Evolutionary conservation across 2,888 invertebrate species (phyloP).

Genomic region (Sphecodes monilicornis): DNA sequence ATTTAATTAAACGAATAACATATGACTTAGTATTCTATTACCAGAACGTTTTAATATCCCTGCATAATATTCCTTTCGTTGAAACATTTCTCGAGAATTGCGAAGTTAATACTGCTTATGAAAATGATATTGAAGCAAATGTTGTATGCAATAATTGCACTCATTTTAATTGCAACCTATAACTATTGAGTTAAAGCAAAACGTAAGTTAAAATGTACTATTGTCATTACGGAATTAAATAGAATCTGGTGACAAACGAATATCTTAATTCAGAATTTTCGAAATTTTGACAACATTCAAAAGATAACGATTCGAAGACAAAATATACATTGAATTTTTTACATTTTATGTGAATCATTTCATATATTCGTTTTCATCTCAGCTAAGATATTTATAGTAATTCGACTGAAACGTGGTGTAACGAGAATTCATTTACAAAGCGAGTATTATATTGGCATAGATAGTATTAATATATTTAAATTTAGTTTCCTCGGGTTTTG

Average conservation of each 20-base stretch:
- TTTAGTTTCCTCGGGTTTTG: neutral
- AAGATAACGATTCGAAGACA: neutral
- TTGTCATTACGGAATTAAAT: neutral
- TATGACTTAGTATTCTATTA: neutral
- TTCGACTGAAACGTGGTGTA: neutral
- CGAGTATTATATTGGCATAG: neutral
- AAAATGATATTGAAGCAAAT: neutral
- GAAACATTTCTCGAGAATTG: neutral
- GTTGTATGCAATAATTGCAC: neutral
- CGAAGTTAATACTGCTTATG: neutral
- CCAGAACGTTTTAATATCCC: conserved; percentile 3
- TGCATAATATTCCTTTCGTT: neutral
- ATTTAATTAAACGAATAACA: neutral
- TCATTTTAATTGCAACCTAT: neutral
- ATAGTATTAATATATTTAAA: neutral
- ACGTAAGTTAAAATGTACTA: neutral
- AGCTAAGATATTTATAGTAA: neutral
- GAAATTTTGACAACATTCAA: neutral
- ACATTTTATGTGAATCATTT: neutral
- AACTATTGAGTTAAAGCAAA: neutral
- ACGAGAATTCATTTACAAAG: neutral
- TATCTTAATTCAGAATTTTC: neutral
- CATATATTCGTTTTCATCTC: neutral
- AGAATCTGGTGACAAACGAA: neutral
- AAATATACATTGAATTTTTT: neutral